Percentiles rank a stretch among this genome's conserved stretches.
Conservation (phyloP, 2,888 invertebrate species). For the Alcis repandata region DNA sequence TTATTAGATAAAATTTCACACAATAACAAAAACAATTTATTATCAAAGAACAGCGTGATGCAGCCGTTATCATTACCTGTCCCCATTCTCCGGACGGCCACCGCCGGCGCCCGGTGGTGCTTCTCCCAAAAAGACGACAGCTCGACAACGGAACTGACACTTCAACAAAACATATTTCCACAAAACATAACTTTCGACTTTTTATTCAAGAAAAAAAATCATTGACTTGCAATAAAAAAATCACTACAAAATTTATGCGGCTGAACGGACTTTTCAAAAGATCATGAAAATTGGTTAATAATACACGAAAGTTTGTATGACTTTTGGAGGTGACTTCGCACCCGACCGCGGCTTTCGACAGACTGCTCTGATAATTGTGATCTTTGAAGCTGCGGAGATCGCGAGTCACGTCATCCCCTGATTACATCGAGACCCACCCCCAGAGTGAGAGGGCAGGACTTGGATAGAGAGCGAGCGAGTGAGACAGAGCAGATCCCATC, state of each 20-base stretch:
- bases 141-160: constrained; percentile 62
- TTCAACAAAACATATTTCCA: constrained; percentile 36
- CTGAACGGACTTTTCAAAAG: constrained; percentile 3
- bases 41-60: background rate
- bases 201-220: background rate
- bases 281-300: constrained; percentile 43
- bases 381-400: constrained; percentile 86
- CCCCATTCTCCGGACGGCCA: constrained; percentile 90
- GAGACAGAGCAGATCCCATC: constrained; percentile 87
- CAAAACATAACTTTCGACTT: constrained; percentile 26
- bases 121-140: constrained; percentile 88
- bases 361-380: constrained; percentile 86
- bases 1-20: no score
- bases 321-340: constrained; percentile 78
- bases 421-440: constrained; percentile 86
- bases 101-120: constrained; percentile 86
- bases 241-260: no score
- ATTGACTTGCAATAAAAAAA: background rate
- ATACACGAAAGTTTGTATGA: constrained; percentile 65
- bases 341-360: constrained; percentile 83
- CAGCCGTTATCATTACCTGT: constrained; percentile 85
- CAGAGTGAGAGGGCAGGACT: constrained; percentile 65
- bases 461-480: constrained; percentile 53
- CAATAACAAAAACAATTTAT: no score
- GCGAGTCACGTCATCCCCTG: constrained; percentile 87